Percentiles rank a stretch among this genome's conserved stretches.
Evolutionary conservation across 2,113 vertebrate genomes (phyloP).

Genomic region (Aphyosemion australe): DNA sequence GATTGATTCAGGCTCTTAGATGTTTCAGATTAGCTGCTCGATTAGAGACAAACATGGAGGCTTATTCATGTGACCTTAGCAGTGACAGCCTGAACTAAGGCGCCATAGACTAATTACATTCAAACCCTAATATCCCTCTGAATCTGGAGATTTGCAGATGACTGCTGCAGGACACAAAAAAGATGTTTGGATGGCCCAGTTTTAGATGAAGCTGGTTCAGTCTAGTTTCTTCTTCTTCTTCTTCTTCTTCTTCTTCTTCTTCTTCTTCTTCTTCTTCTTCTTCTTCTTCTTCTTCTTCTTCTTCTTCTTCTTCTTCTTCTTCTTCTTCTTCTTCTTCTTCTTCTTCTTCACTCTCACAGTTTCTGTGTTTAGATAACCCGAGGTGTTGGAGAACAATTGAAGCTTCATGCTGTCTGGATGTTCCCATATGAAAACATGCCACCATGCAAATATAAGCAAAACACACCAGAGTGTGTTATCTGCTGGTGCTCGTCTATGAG

Average conservation of each 20-base stretch:
- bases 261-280: conserved; percentile 18
- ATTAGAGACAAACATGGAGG: conserved; percentile 76
- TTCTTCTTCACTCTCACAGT: conserved; percentile 8
- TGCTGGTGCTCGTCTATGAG: conserved; percentile 11
- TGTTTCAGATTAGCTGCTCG: conserved; percentile 77
- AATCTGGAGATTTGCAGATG: conserved; percentile 59
- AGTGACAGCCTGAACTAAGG: conserved; percentile 68
- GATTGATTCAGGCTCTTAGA: conserved; percentile 78
- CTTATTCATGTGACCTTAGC: conserved; percentile 75
- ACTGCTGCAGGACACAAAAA: conserved; percentile 39
- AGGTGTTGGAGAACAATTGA: conserved; percentile 32
- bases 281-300: conserved; percentile 21
- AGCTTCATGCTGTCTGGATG: conserved; percentile 20
- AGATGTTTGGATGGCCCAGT: conserved; percentile 42
- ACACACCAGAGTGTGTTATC: conserved; percentile 39
- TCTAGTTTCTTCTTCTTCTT: conserved; percentile 13
- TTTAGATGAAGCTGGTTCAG: conserved; percentile 30
- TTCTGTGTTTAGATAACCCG: conserved; percentile 11
- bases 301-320: conserved; percentile 17
- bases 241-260: conserved; percentile 5
- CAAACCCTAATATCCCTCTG: conserved; percentile 64
- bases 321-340: conserved; percentile 17
- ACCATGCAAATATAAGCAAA: conserved; percentile 63
- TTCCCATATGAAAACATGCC: conserved; percentile 27
- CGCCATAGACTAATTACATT: conserved; percentile 70